Base-by-base conservation (phyloP, 92 coral and sea anemone species). In the Hydrozoanthus gracilis region DNA sequence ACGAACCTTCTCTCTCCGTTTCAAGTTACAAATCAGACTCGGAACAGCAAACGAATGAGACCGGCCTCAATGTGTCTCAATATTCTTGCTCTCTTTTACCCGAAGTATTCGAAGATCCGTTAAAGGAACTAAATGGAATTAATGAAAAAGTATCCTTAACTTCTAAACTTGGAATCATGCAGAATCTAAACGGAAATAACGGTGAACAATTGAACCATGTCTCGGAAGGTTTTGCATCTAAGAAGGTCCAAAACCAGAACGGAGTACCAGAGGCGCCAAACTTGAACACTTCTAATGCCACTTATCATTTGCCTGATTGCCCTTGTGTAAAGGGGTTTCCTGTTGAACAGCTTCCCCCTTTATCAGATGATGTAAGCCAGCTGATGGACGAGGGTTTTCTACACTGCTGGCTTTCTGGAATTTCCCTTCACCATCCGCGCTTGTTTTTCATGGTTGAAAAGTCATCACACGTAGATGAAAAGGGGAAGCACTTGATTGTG, bases 361-460 rank as follows among this genome's bases (percentile, higher is more conserved):
- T 92, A 17, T 69, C 92, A 7, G 83, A 91, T 4, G 99, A 96
- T 51, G 82, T 92, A 8, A 87, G 94, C 46, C 89, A 87, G 55
- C 86, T 96, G 39, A 86, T 96, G 44, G 98, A 96, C 71, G 65
- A 83, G 3, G 78, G 90, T 1, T 93, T 86, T 44, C 92, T 96
- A 44, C 95, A 86, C 15, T 96, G 99, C 73, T 96, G 99, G 99
- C 93, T 92, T n/a, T 95, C 97, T 39, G 99, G 99, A 2, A 92
- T 96, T n/a, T 96, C 97, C 84, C 90, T 96, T 6, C 83, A 78
- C 49, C 98, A 96, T 65, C 97, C 92, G 9, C 90, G 91, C 3
- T 71, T 93, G 77, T 96, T 95, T 80, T 79, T 96, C 80, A 86
- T 85, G 68, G 90, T 95, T 55, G 78, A 87, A 48, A 82, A 92